Base-by-base conservation (phyloP, 2,113 vertebrate genomes). In the Abramis brama region DNA sequence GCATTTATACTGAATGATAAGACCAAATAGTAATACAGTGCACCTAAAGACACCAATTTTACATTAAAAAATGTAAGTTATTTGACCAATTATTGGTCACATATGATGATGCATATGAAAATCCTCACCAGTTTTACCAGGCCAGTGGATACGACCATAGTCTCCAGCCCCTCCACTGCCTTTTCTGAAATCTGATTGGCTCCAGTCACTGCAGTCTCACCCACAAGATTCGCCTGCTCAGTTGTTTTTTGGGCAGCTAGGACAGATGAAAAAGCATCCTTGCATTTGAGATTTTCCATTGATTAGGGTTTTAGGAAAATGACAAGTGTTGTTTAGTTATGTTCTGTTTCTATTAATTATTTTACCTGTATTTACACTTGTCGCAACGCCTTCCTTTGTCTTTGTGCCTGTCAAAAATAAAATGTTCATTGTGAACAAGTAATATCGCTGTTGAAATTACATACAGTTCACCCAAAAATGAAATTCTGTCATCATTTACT, bases 371-470 rank as follows among this genome's bases (percentile, higher is more conserved):
- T 95, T 98, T 47, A 99, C 97, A 0, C 97, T 94, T 25, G 97
- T 96, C 60, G 96, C 97, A 33, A 99, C 95, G 0, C 97, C 97
- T 85, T 99, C 97, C 93, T 98, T 98, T 84, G 98, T 99, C 93
- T 99, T 98, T 91, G 95, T 92, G 70, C 97, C 98, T 99, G 91
- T 21, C 78, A 91, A 68, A 88, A 90, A 91, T 17, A 27, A 45
- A 70, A 30, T 66, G 15, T 25, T 33, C 11, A 19, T n/a, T 25
- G 47, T 66, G 6, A 55, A 57, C 55, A 57, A 52, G 15, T 33
- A 12, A 55, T 55, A 52, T 55, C 8, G 1, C 25, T 21, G 47
- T 23, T 15, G n/a, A n/a, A 47, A 47, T 25, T 1, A 25, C 60
- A 62, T n/a, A 60, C 6, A 25, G 39, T 15, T 74, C 19, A 12